A percentile compares a stretch with the other conserved stretches of the same genome.
These are phyloP conservation scores for Papilio protenor DNA, from an alignment of 2,888 invertebrate species.

Conservation along the genomic window DNA sequence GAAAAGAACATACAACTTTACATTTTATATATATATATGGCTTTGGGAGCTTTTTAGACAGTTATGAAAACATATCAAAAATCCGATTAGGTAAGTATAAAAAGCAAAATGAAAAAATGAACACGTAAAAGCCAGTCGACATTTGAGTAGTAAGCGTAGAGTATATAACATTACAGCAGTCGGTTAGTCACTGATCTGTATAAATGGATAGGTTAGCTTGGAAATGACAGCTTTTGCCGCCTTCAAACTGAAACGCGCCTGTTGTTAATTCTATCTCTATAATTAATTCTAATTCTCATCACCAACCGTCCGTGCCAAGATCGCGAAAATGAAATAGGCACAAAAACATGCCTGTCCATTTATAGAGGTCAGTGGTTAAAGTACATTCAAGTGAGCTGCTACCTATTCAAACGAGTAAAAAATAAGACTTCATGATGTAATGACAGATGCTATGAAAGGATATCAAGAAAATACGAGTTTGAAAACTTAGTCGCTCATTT, in stretches of 20 bases:
- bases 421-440: slow-evolving; percentile 15
- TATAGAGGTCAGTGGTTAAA: slow-evolving; percentile 7
- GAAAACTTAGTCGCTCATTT: slow-evolving; percentile 46
- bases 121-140: slow-evolving; percentile 38
- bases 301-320: no score
- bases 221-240: no score
- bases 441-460: slow-evolving; percentile 39
- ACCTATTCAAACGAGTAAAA: slow-evolving; percentile 12
- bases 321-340: no score
- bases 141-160: slow-evolving; percentile 14
- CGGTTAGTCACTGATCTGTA: background rate
- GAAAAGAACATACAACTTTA: slow-evolving; percentile 4
- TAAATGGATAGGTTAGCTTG: no score
- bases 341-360: no score
- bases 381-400: slow-evolving; percentile 17
- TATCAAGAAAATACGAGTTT: slow-evolving; percentile 40
- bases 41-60: slow-evolving; percentile 26
- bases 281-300: no score
- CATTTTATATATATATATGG: background rate
- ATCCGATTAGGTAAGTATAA: slow-evolving; percentile 24
- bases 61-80: slow-evolving; percentile 27
- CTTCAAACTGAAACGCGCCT: no score
- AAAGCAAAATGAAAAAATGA: slow-evolving; percentile 31
- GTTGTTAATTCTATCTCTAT: no score
- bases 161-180: background rate